Conservation (phyloP, 1,140 invertebrate genomes). For the Oedothorax gibbosus region DNA sequence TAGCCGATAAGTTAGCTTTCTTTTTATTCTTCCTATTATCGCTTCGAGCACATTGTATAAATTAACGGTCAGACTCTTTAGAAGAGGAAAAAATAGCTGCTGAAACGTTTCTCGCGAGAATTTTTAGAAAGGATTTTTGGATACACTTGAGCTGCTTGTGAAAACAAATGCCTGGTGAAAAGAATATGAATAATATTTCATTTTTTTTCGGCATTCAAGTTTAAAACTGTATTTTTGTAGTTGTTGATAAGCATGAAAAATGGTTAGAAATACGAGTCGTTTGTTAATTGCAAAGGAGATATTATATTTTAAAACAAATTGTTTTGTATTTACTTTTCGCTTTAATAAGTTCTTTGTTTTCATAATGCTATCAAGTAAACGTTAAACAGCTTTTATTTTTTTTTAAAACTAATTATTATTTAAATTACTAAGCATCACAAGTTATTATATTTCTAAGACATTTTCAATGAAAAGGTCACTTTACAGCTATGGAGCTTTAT, state of each 20-base stretch:
- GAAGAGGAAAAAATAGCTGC: conserved; percentile 19
- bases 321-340: no score
- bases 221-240: conserved; percentile 19
- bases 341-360: no score
- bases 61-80: conserved; percentile 20
- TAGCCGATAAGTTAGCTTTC: conserved; percentile 24
- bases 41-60: conserved; percentile 31
- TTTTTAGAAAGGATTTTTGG: conserved; percentile 24
- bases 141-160: conserved; percentile 29
- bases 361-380: no score
- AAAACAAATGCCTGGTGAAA: conserved; percentile 35
- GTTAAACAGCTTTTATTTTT: no score
- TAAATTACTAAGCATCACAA: no score
- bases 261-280: conserved; percentile 15
- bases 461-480: no score
- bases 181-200: conserved; percentile 12
- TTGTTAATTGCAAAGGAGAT: not conserved
- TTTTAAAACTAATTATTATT: no score
- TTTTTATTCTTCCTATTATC: conserved; percentile 43
- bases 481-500: no score
- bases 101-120: conserved; percentile 1
- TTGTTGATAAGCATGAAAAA: conserved; percentile 41
- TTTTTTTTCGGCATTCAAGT: conserved; percentile 3
- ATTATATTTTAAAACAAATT: no score
- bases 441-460: no score